phyloP scores from a whole-genome alignment of 2,888 invertebrate genomes.

The Hirtodrosophila cameraria region DNA sequence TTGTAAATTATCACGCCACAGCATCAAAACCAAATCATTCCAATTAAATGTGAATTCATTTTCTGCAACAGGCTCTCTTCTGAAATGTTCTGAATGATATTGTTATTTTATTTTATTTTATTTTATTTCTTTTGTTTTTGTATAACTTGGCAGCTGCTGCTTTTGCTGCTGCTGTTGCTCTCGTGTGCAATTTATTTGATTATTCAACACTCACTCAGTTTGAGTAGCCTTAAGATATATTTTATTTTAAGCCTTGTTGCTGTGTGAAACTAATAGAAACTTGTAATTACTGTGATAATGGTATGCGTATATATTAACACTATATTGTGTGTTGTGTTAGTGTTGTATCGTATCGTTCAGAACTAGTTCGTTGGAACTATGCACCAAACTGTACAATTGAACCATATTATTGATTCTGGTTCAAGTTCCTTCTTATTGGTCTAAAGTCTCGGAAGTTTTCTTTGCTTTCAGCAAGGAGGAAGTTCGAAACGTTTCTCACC shows the following conservation, averaged over 20 bases:
- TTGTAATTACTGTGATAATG: neutral
- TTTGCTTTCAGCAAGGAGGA: too few species aligned
- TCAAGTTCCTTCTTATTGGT: too few species aligned
- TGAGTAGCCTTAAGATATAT: slow-evolving; percentile 1
- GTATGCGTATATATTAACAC: neutral
- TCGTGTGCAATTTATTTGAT: slow-evolving; percentile 40
- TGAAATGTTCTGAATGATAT: slow-evolving; percentile 9
- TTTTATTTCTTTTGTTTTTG: neutral
- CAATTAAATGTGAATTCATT: slow-evolving; percentile 84
- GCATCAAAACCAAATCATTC: slow-evolving; percentile 80
- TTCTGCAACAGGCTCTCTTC: slow-evolving; percentile 42
- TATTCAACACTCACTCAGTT: slow-evolving; percentile 22
- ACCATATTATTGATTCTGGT: too few species aligned
- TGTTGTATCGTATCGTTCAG: too few species aligned
- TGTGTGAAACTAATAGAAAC: neutral
- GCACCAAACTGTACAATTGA: too few species aligned
- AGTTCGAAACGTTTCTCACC: too few species aligned
- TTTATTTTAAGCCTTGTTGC: too few species aligned
- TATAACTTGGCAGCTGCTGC: neutral
- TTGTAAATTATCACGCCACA: slow-evolving; percentile 71
- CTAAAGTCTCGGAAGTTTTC: too few species aligned
- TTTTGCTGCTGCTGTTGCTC: neutral
- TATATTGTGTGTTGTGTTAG: too few species aligned
- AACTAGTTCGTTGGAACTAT: too few species aligned
- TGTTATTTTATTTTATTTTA: slow-evolving; percentile 25